A percentile compares a stretch with the other conserved stretches of the same genome.
Evolutionary conservation across 2,888 invertebrate genomes (phyloP).

Genomic region (Clitarchus hookeri): DNA sequence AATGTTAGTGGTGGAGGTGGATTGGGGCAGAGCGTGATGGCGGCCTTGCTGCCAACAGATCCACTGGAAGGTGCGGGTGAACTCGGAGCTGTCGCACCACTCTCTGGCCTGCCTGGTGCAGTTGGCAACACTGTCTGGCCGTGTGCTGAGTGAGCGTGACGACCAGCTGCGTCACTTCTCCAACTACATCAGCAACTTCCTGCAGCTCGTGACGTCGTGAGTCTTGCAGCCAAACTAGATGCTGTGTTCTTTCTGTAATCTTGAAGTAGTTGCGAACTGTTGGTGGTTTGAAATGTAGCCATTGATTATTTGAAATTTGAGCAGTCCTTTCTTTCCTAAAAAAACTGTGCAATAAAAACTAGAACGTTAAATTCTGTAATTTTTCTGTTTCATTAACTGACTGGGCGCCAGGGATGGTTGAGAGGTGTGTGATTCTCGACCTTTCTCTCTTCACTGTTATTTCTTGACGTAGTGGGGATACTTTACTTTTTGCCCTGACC

Average conservation of each 20-base stretch:
- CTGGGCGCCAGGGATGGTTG: too few species aligned
- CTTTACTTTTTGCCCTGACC: too few species aligned
- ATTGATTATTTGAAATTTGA: too few species aligned
- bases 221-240: slow-evolving; percentile 31
- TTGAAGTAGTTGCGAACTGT: background rate
- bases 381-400: too few species aligned
- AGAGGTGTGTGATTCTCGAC: too few species aligned
- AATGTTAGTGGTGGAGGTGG: too few species aligned
- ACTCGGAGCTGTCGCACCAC: slow-evolving; percentile 75
- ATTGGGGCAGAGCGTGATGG: background rate
- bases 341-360: too few species aligned
- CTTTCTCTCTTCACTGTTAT: too few species aligned
- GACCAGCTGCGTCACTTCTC: slow-evolving; percentile 61
- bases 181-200: slow-evolving; percentile 63
- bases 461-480: too few species aligned
- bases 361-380: too few species aligned
- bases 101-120: slow-evolving; percentile 83
- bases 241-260: too few species aligned
- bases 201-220: slow-evolving; percentile 64
- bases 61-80: slow-evolving; percentile 79
- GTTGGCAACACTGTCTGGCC: slow-evolving; percentile 70
- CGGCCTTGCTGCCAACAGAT: slow-evolving; percentile 53
- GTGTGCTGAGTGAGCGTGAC: slow-evolving; percentile 57
- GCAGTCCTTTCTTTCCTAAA: too few species aligned
- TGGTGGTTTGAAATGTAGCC: background rate